Percentiles rank a stretch among this genome's conserved stretches.
Evolutionary conservation across 2,888 invertebrate species (phyloP).

Genomic region (Dryobota labecula): DNA sequence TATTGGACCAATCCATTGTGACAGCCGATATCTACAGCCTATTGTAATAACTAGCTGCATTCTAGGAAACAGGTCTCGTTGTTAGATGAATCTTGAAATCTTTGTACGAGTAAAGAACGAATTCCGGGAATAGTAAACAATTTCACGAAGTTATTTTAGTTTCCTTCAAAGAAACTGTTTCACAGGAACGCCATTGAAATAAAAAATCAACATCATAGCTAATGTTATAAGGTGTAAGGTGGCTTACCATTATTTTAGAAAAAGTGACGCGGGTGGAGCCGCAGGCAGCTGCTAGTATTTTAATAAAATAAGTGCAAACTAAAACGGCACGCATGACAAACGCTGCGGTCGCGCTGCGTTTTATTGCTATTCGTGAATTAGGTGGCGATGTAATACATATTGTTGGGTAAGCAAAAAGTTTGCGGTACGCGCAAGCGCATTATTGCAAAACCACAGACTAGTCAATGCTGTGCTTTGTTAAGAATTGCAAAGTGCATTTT

Average conservation of each 20-base stretch:
- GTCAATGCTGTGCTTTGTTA: constrained; percentile 17
- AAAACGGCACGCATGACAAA: constrained; percentile 23
- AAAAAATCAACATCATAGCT: no score
- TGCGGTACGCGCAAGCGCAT: constrained; percentile 50
- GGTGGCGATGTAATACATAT: constrained; percentile 68
- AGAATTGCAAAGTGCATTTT: constrained; percentile 13
- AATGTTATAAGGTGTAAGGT: no score
- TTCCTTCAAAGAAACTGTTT: not conserved
- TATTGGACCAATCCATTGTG: constrained; percentile 45
- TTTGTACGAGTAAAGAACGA: not conserved
- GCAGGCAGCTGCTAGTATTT: no score
- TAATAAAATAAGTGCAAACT: constrained; percentile 9
- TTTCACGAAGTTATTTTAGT: not conserved
- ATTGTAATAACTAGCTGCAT: constrained; percentile 12
- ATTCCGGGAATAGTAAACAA: not conserved
- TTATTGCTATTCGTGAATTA: constrained; percentile 61
- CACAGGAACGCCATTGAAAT: no score
- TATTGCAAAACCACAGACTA: constrained; percentile 43
- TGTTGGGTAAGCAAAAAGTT: constrained; percentile 57
- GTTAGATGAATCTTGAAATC: not conserved
- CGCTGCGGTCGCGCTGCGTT: constrained; percentile 55
- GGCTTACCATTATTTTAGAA: no score
- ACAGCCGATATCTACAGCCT: constrained; percentile 26
- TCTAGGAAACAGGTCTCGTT: constrained; percentile 26
- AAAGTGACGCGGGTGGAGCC: no score